Percentiles rank a stretch among this genome's conserved stretches.
Conservation (phyloP, 1,140 invertebrate genomes). For the Euborellia annulipes region DNA sequence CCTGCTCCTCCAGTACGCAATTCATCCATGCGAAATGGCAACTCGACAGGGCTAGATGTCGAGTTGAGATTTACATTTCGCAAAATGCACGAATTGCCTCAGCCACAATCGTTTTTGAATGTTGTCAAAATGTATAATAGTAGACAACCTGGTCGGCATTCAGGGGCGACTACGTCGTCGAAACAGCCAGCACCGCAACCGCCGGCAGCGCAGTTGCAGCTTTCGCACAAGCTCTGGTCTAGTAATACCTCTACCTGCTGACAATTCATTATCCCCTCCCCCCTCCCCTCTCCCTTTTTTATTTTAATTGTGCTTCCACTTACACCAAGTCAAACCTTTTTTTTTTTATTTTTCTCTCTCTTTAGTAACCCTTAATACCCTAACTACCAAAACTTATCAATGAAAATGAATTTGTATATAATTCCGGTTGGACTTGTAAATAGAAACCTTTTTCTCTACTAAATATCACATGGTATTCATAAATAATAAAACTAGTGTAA, state of each 20-base stretch:
- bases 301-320: too few species aligned
- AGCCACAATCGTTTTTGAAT: conserved; percentile 30
- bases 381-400: too few species aligned
- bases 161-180: conserved; percentile 3
- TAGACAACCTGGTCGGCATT: conserved; percentile 19
- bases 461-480: too few species aligned
- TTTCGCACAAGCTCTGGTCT: conserved; percentile 3
- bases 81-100: conserved; percentile 30
- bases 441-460: too few species aligned
- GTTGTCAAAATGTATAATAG: conserved; percentile 37
- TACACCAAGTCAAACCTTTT: too few species aligned
- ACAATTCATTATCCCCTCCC: too few species aligned
- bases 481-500: too few species aligned
- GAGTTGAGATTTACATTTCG: conserved; percentile 36
- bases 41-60: conserved; percentile 23
- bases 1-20: conserved; percentile 18
- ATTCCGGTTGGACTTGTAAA: too few species aligned
- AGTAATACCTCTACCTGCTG: conserved; percentile 5
- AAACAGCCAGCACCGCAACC: conserved; percentile 6
- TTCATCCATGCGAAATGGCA: conserved; percentile 23
- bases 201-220: not conserved
- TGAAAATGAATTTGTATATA: too few species aligned
- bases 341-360: too few species aligned
- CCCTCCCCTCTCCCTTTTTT: too few species aligned
- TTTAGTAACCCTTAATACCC: too few species aligned